Percentiles rank a stretch among this genome's conserved stretches.
These are phyloP conservation scores for Diaperis boleti DNA, from an alignment of 2,888 invertebrate species.

Conservation along the genomic window DNA sequence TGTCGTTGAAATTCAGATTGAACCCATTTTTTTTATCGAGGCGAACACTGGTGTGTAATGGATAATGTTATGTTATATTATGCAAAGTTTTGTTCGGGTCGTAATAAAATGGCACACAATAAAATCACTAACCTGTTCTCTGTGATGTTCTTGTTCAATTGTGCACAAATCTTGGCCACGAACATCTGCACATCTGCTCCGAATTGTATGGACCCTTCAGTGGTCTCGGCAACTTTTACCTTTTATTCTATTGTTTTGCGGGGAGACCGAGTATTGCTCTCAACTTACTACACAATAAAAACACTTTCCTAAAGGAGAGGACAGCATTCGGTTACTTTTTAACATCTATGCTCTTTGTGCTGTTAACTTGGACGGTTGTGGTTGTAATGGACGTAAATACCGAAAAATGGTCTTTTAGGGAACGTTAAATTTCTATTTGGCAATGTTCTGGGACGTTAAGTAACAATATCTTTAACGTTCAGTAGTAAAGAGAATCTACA, in stretches of 20 bases:
- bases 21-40: too few relatives aligned
- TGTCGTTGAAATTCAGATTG: neutral
- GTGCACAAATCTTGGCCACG: conserved; percentile 21
- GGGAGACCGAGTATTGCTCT: conserved; percentile 23
- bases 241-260: conserved; percentile 31
- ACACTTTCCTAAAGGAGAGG: conserved; percentile 3
- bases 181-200: conserved; percentile 31
- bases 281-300: conserved; percentile 25
- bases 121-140: conserved; percentile 8
- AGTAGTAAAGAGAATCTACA: too few relatives aligned
- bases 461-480: too few relatives aligned
- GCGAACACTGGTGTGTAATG: too few relatives aligned
- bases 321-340: neutral
- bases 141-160: conserved; percentile 8
- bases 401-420: too few relatives aligned
- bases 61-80: too few relatives aligned
- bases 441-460: too few relatives aligned
- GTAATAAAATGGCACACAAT: conserved; percentile 3
- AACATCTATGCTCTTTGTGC: neutral
- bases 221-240: conserved; percentile 29
- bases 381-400: neutral
- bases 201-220: conserved; percentile 27
- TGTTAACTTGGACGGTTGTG: neutral
- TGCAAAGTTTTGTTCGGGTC: neutral
- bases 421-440: too few relatives aligned